Conservation (phyloP, 1,140 invertebrate species). For the Chymomyza costata region DNA sequence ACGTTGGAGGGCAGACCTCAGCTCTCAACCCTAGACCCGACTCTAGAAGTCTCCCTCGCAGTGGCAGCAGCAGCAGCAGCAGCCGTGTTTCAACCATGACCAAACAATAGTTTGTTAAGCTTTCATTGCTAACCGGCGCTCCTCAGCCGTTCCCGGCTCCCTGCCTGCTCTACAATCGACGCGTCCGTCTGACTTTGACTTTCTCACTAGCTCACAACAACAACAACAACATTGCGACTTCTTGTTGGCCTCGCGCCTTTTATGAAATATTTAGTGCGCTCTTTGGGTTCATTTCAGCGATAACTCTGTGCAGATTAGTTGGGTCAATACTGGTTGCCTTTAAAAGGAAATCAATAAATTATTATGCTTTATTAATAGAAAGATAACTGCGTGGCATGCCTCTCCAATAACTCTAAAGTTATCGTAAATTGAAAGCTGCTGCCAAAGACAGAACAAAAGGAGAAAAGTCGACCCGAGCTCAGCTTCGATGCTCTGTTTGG, state of each 20-base stretch:
- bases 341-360: conserved; percentile 66
- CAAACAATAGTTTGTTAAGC: conserved; percentile 49
- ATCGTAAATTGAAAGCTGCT: conserved; percentile 44
- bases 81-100: background rate
- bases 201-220: conserved; percentile 5
- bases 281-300: conserved; percentile 16
- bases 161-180: background rate
- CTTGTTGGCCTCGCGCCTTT: no score
- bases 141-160: conserved; percentile 7
- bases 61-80: no score
- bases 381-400: conserved; percentile 15
- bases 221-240: conserved; percentile 3
- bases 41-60: no score
- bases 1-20: no score
- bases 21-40: no score
- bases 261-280: background rate
- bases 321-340: conserved; percentile 50
- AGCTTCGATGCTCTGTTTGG: conserved; percentile 5
- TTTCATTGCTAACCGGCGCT: conserved; percentile 1
- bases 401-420: conserved; percentile 25
- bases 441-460: conserved; percentile 17
- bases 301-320: conserved; percentile 54
- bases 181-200: conserved; percentile 10
- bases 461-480: background rate
- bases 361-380: conserved; percentile 63